Evolutionary conservation across 2,113 vertebrate species (phyloP), one percentile per base, ranked within the genome.

Genomic region (Callipepla californica): DNA sequence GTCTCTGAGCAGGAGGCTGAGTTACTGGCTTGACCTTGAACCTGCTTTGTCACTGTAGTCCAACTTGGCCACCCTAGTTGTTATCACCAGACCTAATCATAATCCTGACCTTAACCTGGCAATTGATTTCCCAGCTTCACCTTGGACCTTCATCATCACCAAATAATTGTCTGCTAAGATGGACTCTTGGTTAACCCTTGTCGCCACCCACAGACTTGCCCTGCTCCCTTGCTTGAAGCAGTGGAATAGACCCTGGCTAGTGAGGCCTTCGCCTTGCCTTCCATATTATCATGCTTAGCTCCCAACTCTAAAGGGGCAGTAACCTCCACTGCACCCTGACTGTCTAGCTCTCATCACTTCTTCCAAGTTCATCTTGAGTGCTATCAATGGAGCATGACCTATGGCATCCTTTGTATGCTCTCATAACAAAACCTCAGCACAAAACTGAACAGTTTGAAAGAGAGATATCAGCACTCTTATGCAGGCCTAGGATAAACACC

Each of bases 381-480:
- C 34, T 77, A 59, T 3, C 10, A 13, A 3, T 19, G 18, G 16
- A 65, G 47, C 0, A 0, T 1, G 1, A 6, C 45, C 68, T 74
- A 62, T 68, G 23, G 1, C 68, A 38, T 30, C 32, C 42, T 36
- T 83, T 14, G 7, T 22, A 15, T 45, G 63, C 20, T 72, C 23
- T n/a, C 34, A 32, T 50, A 20, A 23, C 44, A 63, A 89, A 83
- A 72, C 42, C 14, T 69, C 34, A 36, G 20, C 59, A 50, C 28
- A 59, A 65, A 36, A 15, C 2, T 83, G 80, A 76, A 19, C 34
- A 34, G 21, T 91, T 69, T 66, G 47, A 30, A 65, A 68, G 6
- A 66, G 59, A 69, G 12, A 78, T 57, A 66, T 78, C 32, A 44
- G 45, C 18, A 38, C 19, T 61, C 2, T 74, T 42, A 40, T 13